phyloP scores from a whole-genome alignment of 1,140 invertebrate species.

The Aphaenogaster floridana region DNA sequence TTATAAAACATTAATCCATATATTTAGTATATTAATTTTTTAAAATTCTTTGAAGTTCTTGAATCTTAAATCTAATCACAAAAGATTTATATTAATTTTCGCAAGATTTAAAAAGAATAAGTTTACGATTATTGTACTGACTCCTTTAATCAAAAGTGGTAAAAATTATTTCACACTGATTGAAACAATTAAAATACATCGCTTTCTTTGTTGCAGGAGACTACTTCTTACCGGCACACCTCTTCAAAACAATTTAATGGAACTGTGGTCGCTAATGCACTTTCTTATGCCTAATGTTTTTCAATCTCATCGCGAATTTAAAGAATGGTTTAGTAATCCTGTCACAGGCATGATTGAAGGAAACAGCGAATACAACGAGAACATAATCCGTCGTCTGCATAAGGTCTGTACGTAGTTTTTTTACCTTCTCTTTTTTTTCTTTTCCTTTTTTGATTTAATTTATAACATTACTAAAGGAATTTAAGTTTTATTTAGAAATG shows the following conservation, averaged over 20 bases:
- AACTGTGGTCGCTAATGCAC: conserved; percentile 99
- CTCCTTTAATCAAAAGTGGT: neutral
- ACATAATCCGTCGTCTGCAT: conserved; percentile 97
- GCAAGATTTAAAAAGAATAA: neutral
- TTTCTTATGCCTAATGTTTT: conserved; percentile 99
- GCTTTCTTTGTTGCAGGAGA: conserved; percentile 88
- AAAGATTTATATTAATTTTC: conserved; percentile 5
- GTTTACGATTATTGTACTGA: neutral
- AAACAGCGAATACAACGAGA: conserved; percentile 97
- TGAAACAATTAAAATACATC: too few species aligned
- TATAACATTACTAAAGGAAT: conserved; percentile 4
- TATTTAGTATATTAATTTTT: neutral
- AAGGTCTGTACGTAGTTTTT: conserved; percentile 90
- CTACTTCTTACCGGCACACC: conserved; percentile 99
- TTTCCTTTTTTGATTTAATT: conserved; percentile 26
- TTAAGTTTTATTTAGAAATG: conserved; percentile 6
- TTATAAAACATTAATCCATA: neutral
- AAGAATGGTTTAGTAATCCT: conserved; percentile 99
- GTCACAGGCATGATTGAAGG: conserved; percentile 99
- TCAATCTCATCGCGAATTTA: conserved; percentile 98
- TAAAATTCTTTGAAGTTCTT: neutral
- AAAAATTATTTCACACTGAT: neutral
- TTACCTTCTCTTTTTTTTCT: conserved; percentile 55
- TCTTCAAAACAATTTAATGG: conserved; percentile 99
- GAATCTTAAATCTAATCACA: neutral